Evolutionary conservation across 2,888 invertebrate species (phyloP), one percentile per base, ranked within the genome.

Genomic region (Nomada fabriciana): DNA sequence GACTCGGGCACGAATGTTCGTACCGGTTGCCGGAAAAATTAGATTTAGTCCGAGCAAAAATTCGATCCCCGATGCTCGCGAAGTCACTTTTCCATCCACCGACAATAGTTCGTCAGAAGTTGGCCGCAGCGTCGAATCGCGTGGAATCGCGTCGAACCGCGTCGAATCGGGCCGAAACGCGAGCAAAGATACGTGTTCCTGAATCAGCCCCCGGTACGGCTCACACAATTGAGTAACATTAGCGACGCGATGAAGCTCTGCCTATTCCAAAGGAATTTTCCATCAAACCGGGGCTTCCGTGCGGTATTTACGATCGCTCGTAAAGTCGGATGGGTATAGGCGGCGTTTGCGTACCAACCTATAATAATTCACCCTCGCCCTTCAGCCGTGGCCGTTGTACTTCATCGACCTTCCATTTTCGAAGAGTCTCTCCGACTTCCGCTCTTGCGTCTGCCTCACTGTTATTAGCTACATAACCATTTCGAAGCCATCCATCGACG

Each of bases 21-120:
- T 42, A 29, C 29, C 23, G 29, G 47, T 36, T 11, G 53, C 55
- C 23, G 42, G 60, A 86, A 86, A 89, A 91, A 91, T 90, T 87
- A 87, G 86, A 91, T 90, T 91, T 87, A 53, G 73, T 50, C 82
- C 80, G 81, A 85, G 82, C 76, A 61, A 83, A 87, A 88, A 90
- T 89, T 88, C 86, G 82, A 88, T 89, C 87, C 67, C 69, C 81
- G 81, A 73, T 71, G 67, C 74, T 76, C 75, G 83, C 80, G 82
- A 67, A 68, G 76, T 52, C 68, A 72, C 36, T 43, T 68, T 64
- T 42, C 64, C 53, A 53, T 9, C 2, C 53, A 11, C 47, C 59
- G 86, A 91, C 90, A 91, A 91, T 91, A 91, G 90, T 89, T 91
- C 91, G 87, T 91, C 91, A 91, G 79, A 61, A 77, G 82, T 75